Conservation (phyloP, 2,113 vertebrate species). For the Manacus vitellinus region DNA sequence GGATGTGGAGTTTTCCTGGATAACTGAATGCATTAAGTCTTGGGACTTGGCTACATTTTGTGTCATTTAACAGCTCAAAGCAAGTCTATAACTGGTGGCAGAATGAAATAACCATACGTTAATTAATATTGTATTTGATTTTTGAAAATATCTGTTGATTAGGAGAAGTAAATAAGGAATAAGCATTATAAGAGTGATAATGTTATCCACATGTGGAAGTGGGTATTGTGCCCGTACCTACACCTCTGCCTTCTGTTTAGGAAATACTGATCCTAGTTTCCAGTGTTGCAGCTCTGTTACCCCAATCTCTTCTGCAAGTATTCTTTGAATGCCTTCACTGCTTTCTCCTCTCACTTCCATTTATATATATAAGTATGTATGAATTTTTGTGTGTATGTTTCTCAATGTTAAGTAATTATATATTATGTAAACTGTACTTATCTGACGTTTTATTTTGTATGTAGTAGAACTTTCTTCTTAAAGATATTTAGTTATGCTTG, state of each 20-base stretch:
- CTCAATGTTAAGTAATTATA: neutral
- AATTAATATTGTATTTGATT: neutral
- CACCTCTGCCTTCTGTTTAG: neutral
- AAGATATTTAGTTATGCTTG: neutral
- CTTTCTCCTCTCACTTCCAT: neutral
- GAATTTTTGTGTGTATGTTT: neutral
- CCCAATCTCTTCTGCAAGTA: neutral
- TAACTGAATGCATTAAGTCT: neutral
- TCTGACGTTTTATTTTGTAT: neutral
- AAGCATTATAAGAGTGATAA: neutral
- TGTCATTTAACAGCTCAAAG: neutral
- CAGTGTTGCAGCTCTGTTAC: neutral
- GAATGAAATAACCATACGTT: neutral
- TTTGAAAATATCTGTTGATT: neutral
- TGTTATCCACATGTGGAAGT: neutral
- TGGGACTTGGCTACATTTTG: neutral
- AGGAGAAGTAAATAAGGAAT: neutral
- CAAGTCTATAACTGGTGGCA: neutral
- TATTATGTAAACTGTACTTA: neutral
- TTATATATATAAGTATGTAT: neutral
- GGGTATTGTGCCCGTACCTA: neutral
- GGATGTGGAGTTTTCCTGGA: neutral
- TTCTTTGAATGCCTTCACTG: neutral
- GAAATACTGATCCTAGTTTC: neutral
- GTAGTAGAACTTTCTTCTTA: neutral